Base-by-base conservation (phyloP, 2,113 vertebrate species). In the Raja brachyura region DNA sequence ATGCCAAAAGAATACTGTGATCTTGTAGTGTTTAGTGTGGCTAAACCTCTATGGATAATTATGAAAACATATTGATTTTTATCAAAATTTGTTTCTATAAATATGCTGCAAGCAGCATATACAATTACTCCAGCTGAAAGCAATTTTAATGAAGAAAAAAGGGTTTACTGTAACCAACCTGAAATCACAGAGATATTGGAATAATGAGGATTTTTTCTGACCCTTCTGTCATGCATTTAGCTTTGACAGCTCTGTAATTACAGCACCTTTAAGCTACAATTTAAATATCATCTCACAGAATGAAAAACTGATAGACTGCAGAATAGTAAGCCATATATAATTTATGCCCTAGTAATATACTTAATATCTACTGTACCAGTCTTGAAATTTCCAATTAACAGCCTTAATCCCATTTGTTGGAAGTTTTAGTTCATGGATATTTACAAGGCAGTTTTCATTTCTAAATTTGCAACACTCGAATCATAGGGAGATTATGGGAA, bases 271-370 rank as follows among this genome's bases (percentile, higher is more conserved):
- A 66, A 63, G 59, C 83, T 88, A 88, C 11, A 66, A 63, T 88
- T 88, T 88, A 63, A 88, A 88, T 88, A 88, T 88, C 83, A 88
- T n/a, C n/a, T 88, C 83, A 88, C 59, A 88, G 81, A 88, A 88
- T 63, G 28, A 63, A 11, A 31, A 88, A 63, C n/a, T 63, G 59
- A 88, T 63, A 63, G 83, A 66, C 28, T 88, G 83, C 83, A 88
- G 83, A 63, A 88, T 7, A 88, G 59, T 88, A 88, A 66, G 83
- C 59, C 83, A 88, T 66, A 88, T 88, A 88, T 88, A 88, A 88
- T 88, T 88, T 88, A 88, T 28, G 63, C 28, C 83, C 59, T 88
- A 63, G 59, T 28, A 88, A 88, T 88, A 88, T 88, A 56, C 14
- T 63, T 88, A 88, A 88, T 88, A 88, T 88, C 83, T 88, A 18